phyloP scores from a whole-genome alignment of 2,113 vertebrate species.

The Arvicanthis niloticus region DNA sequence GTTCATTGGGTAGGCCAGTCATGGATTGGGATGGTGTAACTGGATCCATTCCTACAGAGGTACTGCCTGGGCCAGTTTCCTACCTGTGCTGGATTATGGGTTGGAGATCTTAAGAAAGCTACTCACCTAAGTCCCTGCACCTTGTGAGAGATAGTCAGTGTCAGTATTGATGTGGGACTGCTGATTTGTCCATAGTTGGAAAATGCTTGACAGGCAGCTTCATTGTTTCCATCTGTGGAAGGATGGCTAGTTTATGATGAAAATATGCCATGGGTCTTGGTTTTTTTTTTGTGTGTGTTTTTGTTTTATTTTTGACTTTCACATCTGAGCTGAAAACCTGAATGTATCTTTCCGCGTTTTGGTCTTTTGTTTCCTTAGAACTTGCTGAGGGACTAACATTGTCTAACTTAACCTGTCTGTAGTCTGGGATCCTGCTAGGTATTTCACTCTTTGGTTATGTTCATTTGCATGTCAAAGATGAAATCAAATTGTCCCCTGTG shows the following conservation, averaged over 20 bases:
- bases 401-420: not conserved
- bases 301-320: not conserved
- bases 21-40: not conserved
- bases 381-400: not conserved
- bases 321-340: not conserved
- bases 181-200: not conserved
- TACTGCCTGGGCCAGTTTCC: not conserved
- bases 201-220: no score
- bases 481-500: not conserved
- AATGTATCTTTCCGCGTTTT: no score
- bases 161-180: not conserved
- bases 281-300: not conserved
- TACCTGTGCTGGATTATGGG: not conserved
- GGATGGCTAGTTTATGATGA: not conserved
- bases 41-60: not conserved
- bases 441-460: no score
- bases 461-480: not conserved
- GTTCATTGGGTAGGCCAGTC: not conserved
- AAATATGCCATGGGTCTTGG: not conserved
- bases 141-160: not conserved
- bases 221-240: not conserved
- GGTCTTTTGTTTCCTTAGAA: not conserved
- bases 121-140: no score
- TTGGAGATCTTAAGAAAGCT: not conserved
- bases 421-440: accelerated